Evolutionary conservation across 92 coral and sea anemone species (phyloP).

Genomic region (Porites evermanni): DNA sequence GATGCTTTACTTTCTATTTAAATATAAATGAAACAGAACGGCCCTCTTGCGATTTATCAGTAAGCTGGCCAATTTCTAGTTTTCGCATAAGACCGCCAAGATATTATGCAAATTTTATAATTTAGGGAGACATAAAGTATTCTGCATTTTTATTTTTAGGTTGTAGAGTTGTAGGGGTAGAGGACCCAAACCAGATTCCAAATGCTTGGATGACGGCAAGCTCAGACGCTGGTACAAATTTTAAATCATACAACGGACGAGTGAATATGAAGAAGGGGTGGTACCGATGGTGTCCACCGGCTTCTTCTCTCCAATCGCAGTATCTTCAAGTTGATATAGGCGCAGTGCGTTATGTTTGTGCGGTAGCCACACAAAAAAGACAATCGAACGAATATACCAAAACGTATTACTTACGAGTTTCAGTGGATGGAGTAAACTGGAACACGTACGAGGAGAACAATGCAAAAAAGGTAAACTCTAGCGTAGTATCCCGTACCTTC

Average conservation of each 20-base stretch:
- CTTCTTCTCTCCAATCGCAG: no score
- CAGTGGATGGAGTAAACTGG: neutral
- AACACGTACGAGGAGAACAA: neutral
- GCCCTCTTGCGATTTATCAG: no score
- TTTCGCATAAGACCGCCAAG: no score
- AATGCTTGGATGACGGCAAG: conserved; percentile 4
- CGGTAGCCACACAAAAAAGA: neutral
- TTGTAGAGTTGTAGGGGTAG: neutral
- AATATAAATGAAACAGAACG: no score
- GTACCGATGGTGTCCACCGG: neutral
- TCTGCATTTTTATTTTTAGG: neutral
- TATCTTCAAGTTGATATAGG: conserved; percentile 14
- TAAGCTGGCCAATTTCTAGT: no score
- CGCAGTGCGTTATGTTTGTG: neutral
- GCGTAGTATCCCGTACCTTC: no score
- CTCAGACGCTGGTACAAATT: neutral
- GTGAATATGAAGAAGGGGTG: neutral
- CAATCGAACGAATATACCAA: neutral
- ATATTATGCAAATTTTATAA: no score
- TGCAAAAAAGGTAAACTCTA: neutral
- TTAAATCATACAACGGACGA: neutral
- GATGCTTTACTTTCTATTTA: no score
- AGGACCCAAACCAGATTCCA: neutral
- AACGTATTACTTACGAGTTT: neutral
- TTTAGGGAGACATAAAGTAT: no score